Conservation (phyloP, 2,888 invertebrate species). For the Lepetodrilus schrolli region DNA sequence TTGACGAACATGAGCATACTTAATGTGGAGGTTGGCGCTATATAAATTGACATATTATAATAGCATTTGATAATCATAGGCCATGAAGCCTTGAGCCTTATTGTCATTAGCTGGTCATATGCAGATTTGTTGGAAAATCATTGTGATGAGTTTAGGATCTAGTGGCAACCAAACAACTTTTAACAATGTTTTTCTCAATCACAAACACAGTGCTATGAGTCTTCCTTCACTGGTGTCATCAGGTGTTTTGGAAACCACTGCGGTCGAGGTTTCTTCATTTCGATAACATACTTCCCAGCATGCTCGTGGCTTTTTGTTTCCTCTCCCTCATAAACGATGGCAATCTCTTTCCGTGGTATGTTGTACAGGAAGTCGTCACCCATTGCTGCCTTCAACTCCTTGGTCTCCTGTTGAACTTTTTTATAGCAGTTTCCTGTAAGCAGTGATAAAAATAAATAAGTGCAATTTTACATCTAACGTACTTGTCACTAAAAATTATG, state of each 20-base stretch:
- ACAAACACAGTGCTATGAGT: not conserved
- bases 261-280: conserved; percentile 87
- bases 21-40: too few species aligned
- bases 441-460: not conserved
- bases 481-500: not conserved
- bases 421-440: conserved; percentile 88
- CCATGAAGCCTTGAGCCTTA: too few species aligned
- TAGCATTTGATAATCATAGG: too few species aligned
- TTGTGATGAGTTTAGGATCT: not conserved
- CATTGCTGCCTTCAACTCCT: conserved; percentile 85
- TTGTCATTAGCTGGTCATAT: too few species aligned
- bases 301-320: conserved; percentile 70
- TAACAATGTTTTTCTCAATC: too few species aligned
- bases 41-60: too few species aligned
- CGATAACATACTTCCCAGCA: conserved; percentile 84
- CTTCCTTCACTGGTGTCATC: conserved; percentile 72
- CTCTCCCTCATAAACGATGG: conserved; percentile 90
- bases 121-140: not conserved
- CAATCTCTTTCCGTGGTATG: conserved; percentile 80
- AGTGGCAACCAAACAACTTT: not conserved
- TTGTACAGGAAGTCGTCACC: conserved; percentile 81
- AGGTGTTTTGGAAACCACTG: conserved; percentile 91
- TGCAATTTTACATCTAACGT: not conserved
- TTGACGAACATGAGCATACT: too few species aligned
- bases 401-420: conserved; percentile 87